Percentiles rank a stretch among this genome's conserved stretches.
Conservation (phyloP, 2,797 vertebrate species). For the Coracias cyanogaster region DNA sequence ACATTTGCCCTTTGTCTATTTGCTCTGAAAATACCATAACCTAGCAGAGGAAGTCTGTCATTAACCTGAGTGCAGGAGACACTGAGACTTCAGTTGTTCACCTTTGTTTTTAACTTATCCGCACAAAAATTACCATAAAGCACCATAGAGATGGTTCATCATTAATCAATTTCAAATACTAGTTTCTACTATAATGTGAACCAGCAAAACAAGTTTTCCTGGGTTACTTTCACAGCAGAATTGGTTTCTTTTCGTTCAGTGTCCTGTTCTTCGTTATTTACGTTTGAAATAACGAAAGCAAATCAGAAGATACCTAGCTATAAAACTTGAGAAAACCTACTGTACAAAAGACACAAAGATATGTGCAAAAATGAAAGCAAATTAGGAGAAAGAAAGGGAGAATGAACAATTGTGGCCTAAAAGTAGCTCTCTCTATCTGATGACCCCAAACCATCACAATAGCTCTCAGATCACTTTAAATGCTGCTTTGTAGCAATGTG, state of each 20-base stretch:
- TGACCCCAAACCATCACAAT: conserved; percentile 66
- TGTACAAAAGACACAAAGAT: conserved; percentile 51
- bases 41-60: neutral
- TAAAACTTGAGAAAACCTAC: conserved; percentile 19
- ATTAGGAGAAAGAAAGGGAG: conserved; percentile 20
- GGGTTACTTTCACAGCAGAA: conserved; percentile 43
- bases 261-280: neutral
- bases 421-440: conserved; percentile 65
- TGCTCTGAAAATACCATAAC: conserved; percentile 2
- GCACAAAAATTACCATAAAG: conserved; percentile 1
- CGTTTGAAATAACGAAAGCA: neutral
- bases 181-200: neutral
- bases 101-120: neutral
- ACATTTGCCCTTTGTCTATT: neutral
- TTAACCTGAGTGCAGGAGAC: neutral
- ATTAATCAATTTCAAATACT: conserved; percentile 38
- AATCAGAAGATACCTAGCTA: conserved; percentile 2
- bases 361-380: conserved; percentile 51
- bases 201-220: conserved; percentile 6
- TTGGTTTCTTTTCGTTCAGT: conserved; percentile 1
- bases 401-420: conserved; percentile 70
- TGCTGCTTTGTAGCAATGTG: conserved; percentile 76
- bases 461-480: conserved; percentile 77
- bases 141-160: neutral
- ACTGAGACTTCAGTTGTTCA: neutral